Conservation (phyloP, 2,888 invertebrate genomes). For the Drosophila borealis region DNA sequence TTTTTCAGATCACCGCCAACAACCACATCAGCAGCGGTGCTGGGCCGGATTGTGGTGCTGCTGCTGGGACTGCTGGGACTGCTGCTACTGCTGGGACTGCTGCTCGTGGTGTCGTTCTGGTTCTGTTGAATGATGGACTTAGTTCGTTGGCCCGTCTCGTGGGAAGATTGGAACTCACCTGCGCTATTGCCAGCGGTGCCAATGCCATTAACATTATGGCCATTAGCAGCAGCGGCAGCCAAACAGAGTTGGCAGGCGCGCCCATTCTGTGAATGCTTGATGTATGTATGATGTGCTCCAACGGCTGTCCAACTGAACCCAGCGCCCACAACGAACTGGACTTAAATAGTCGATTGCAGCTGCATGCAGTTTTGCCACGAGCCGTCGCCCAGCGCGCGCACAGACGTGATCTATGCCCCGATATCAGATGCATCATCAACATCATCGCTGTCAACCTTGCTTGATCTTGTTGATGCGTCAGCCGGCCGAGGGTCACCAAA, state of each 20-base stretch:
- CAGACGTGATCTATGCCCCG: conserved; percentile 64
- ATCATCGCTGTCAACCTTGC: conserved; percentile 42
- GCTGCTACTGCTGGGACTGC: conserved; percentile 6
- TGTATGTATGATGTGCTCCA: conserved; percentile 23
- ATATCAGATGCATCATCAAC: conserved; percentile 60
- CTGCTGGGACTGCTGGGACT: conserved; percentile 24
- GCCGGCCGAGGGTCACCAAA: conserved; percentile 42
- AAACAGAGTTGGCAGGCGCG: conserved; percentile 42
- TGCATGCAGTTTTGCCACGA: conserved; percentile 24
- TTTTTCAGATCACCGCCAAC: conserved; percentile 32
- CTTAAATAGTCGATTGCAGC: conserved; percentile 45
- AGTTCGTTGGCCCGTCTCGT: background rate
- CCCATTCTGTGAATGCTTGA: conserved; percentile 37
- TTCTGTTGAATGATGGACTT: background rate
- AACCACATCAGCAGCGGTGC: conserved; percentile 17
- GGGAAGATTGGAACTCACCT: conserved; percentile 39
- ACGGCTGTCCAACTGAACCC: conserved; percentile 45
- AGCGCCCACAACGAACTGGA: conserved; percentile 37
- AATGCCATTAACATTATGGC: conserved; percentile 13
- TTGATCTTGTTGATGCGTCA: conserved; percentile 45
- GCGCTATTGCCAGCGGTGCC: conserved; percentile 23
- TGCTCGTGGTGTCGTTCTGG: conserved; percentile 22
- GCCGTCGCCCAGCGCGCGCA: conserved; percentile 24
- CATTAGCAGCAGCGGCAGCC: conserved; percentile 50
- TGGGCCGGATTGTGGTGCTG: conserved; percentile 26